Evolutionary conservation across 2,888 invertebrate species (phyloP).

Genomic region (Spilarctia lutea): DNA sequence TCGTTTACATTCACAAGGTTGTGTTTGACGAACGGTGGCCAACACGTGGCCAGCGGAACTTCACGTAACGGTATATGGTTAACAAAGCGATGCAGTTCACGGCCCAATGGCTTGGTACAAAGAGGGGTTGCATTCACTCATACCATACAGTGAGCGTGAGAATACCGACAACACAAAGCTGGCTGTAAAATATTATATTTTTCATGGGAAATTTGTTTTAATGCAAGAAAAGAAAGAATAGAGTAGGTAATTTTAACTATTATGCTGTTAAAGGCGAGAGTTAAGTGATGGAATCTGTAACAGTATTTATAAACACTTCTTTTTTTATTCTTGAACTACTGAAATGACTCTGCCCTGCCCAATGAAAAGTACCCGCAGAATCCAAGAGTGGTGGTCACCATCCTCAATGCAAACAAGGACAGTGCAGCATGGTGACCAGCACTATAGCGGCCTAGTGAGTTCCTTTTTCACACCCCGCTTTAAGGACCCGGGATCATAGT

Average conservation of each 20-base stretch:
- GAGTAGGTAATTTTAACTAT: background rate
- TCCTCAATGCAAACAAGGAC: no score
- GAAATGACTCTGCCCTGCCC: no score
- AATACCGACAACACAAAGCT: background rate
- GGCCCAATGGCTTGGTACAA: slow-evolving; percentile 62
- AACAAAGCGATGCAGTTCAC: slow-evolving; percentile 62
- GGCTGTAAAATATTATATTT: background rate
- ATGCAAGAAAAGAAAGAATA: background rate
- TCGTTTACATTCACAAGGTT: slow-evolving; percentile 21
- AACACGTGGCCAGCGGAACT: slow-evolving; percentile 44
- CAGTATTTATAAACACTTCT: no score
- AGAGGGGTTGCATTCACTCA: slow-evolving; percentile 54
- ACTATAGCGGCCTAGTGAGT: no score
- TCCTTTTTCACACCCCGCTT: no score
- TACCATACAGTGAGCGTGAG: slow-evolving; percentile 16
- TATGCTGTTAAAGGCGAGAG: background rate
- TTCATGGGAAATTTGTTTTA: background rate
- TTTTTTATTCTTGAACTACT: no score
- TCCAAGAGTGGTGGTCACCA: no score
- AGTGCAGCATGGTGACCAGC: no score
- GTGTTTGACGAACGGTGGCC: slow-evolving; percentile 19
- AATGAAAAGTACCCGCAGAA: no score
- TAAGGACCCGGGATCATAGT: no score
- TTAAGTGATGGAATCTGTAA: background rate
- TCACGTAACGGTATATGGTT: slow-evolving; percentile 54